Percentiles rank a stretch among this genome's conserved stretches.
Conservation (phyloP, 1,140 invertebrate species). For the Lepidostoma basale region DNA sequence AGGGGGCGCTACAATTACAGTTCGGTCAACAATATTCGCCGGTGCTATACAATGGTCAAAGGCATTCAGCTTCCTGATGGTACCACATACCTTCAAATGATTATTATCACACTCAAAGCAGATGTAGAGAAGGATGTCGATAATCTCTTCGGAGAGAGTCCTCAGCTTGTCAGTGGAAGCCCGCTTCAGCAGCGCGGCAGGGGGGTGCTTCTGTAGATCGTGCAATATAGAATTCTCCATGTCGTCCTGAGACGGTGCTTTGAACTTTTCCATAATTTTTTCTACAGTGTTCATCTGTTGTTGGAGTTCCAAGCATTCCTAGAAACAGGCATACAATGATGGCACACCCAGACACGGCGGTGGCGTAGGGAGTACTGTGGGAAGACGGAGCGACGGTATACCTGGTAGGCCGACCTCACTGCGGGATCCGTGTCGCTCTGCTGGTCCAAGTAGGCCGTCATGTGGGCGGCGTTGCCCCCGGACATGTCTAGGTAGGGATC, state of each 20-base stretch:
- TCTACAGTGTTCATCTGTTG: conserved; percentile 57
- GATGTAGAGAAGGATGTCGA: conserved; percentile 77
- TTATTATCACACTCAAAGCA: conserved; percentile 65
- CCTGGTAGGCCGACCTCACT: conserved; percentile 80
- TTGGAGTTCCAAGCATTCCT: conserved; percentile 56
- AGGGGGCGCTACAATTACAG: conserved; percentile 19
- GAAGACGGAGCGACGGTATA: conserved; percentile 47
- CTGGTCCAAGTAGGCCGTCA: conserved; percentile 79
- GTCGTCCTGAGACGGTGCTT: conserved; percentile 50
- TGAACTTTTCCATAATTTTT: conserved; percentile 53
- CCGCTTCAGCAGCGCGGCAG: conserved; percentile 60
- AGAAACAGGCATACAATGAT: no score
- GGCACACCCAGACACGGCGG: no score
- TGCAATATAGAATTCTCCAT: conserved; percentile 21
- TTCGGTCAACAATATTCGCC: neutral
- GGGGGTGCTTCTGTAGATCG: conserved; percentile 47
- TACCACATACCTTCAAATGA: conserved; percentile 3
- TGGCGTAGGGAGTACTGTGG: no score
- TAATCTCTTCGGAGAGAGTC: conserved; percentile 77
- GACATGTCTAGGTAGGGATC: conserved; percentile 77
- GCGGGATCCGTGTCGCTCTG: conserved; percentile 69
- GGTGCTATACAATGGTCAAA: no score
- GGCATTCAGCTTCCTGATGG: neutral
- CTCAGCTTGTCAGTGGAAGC: conserved; percentile 79
- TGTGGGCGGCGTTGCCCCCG: conserved; percentile 78